A percentile compares a stretch with the other conserved stretches of the same genome.
Conservation (phyloP, 2,113 vertebrate species). For the Halichoeres trimaculatus region DNA sequence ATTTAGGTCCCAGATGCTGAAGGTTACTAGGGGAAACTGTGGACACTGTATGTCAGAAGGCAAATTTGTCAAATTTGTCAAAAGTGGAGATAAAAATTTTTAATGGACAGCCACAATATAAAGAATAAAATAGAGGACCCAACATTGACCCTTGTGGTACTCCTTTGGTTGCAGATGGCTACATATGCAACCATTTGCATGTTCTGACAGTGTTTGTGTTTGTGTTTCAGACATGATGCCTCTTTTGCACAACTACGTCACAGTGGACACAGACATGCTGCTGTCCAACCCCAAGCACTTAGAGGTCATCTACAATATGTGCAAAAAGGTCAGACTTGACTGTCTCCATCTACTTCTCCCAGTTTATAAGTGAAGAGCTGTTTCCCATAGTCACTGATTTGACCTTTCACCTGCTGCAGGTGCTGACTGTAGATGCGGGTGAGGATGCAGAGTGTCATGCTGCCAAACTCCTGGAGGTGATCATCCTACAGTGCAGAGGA, state of each 20-base stretch:
- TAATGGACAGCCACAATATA: too few relatives aligned
- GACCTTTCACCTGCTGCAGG: conserved; percentile 77
- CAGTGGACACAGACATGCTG: conserved; percentile 93
- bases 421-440: conserved; percentile 90
- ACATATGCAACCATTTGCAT: too few relatives aligned
- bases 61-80: too few relatives aligned
- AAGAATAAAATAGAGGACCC: too few relatives aligned
- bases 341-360: neutral
- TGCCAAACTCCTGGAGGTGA: conserved; percentile 95
- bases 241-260: conserved; percentile 98
- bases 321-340: conserved; percentile 91
- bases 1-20: too few relatives aligned
- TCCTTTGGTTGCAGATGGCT: too few relatives aligned
- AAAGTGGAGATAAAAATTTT: too few relatives aligned
- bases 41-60: too few relatives aligned
- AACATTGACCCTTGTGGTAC: too few relatives aligned
- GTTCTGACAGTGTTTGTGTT: neutral
- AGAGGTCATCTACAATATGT: conserved; percentile 97
- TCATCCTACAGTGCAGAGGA: conserved; percentile 95
- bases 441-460: conserved; percentile 97
- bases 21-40: too few relatives aligned
- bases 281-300: conserved; percentile 93
- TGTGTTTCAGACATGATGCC: conserved; percentile 96
- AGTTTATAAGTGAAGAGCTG: neutral
- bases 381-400: neutral